phyloP scores from a whole-genome alignment of 2,797 vertebrate species.

The Scyliorhinus canicula region DNA sequence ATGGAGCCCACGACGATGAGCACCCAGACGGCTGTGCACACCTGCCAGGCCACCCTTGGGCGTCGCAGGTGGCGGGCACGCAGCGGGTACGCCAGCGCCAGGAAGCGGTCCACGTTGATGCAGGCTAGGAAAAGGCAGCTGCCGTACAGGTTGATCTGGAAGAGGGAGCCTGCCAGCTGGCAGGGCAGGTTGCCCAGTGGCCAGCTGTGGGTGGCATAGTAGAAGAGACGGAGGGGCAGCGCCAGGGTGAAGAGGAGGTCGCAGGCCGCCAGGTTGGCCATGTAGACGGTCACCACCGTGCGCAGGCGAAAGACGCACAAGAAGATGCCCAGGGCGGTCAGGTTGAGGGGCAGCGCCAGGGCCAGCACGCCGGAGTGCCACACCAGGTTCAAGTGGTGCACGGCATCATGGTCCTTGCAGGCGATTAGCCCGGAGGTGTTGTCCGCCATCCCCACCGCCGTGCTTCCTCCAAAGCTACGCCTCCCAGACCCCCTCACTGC shows the following conservation, averaged over 20 bases:
- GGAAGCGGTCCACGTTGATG: conserved; percentile 63
- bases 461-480: no score
- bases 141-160: conserved; percentile 70
- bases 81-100: conserved; percentile 62
- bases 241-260: conserved; percentile 64
- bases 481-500: no score
- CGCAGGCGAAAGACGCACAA: conserved; percentile 53
- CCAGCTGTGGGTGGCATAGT: conserved; percentile 58
- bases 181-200: conserved; percentile 56
- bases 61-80: conserved; percentile 60
- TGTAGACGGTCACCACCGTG: conserved; percentile 57
- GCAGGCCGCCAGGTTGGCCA: conserved; percentile 62
- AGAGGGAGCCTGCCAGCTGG: conserved; percentile 60
- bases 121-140: conserved; percentile 68
- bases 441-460: no score
- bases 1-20: conserved; percentile 58
- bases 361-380: conserved; percentile 57
- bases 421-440: no score
- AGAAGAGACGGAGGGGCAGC: conserved; percentile 60
- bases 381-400: conserved; percentile 55
- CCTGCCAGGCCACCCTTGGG: conserved; percentile 54
- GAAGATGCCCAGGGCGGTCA: conserved; percentile 62
- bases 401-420: conserved; percentile 53
- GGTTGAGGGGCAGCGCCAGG: conserved; percentile 55
- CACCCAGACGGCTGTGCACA: conserved; percentile 60